These are phyloP conservation scores for Macroglossus sobrinus DNA, from an alignment of 2,113 vertebrate genomes.

Conservation along the genomic window DNA sequence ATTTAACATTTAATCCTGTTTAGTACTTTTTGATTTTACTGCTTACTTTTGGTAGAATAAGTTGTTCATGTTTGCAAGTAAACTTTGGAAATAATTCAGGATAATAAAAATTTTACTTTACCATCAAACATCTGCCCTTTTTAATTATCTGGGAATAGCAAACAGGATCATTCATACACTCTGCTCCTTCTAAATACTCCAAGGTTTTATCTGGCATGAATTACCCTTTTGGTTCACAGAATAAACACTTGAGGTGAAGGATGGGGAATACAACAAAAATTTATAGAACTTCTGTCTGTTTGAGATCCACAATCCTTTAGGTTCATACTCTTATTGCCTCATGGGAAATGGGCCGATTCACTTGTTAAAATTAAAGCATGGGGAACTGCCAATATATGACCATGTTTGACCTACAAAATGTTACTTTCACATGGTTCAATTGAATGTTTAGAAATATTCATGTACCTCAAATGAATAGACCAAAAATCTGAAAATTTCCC, in stretches of 20 bases:
- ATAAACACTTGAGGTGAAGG: neutral
- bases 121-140: neutral
- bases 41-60: neutral
- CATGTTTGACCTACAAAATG: neutral
- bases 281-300: neutral
- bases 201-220: neutral
- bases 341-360: neutral
- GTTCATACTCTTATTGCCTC: neutral
- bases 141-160: neutral
- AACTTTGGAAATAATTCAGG: neutral
- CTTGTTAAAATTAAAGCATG: neutral
- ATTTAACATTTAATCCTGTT: neutral
- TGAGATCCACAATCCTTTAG: neutral
- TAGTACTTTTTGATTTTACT: neutral
- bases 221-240: neutral
- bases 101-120: neutral
- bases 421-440: neutral
- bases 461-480: neutral
- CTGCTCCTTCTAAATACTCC: neutral
- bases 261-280: neutral
- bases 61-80: neutral
- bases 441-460: neutral
- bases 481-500: neutral
- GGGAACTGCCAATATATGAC: neutral
- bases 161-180: neutral